Evolutionary conservation across 2,888 invertebrate species (phyloP), one percentile per base, ranked within the genome.

Genomic region (Drosophila sordidula): DNA sequence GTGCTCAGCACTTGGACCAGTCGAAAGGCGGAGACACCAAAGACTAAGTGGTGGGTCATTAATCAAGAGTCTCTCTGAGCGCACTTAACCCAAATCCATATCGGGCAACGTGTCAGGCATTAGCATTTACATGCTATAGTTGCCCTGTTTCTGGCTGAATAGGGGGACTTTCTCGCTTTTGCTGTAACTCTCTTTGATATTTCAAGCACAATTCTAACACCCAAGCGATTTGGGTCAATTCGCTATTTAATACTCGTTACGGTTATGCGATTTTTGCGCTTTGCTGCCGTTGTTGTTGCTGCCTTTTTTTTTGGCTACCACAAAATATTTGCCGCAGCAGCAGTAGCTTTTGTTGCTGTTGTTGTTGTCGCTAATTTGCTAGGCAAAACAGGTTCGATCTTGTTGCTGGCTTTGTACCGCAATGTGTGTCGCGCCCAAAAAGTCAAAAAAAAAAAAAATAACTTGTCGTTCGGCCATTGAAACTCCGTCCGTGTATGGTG

Each of bases 351-450:
- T 36, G 42, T 49, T 42, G 49, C 29, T 51, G 54, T 47, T 57
- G 36, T 42, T 74, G 58, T 49, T 75, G 75, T 47, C 45, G 65
- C 55, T 75, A 72, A 83, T 88, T 83, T 87, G 89, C 70, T 87
- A 83, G 66, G 85, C 83, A 88, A 83, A 83, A 83, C 83, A 83
- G 83, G 83, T 83, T 83, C 87, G 84, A 83, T 88, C 87, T 80
- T 47, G 42, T 39, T 39, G 46, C 26, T 26, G 29, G 36, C 52
- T 44, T 57, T 71, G 16, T 42, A 26, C 50, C 55, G 34, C 32
- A 76, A 59, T 45, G 58, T 72, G 70, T 74, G 78, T 70, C 81
- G 78, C 78, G 68, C 78, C 81, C 78, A 78, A 78, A 78, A 75
- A 59, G 18, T 18, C n/a, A 14, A 38, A 29, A 58, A 18, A 18